A percentile compares a stretch with the other conserved stretches of the same genome.
Evolutionary conservation across 1,140 invertebrate species (phyloP).

Genomic region (Solenopsis fugax): DNA sequence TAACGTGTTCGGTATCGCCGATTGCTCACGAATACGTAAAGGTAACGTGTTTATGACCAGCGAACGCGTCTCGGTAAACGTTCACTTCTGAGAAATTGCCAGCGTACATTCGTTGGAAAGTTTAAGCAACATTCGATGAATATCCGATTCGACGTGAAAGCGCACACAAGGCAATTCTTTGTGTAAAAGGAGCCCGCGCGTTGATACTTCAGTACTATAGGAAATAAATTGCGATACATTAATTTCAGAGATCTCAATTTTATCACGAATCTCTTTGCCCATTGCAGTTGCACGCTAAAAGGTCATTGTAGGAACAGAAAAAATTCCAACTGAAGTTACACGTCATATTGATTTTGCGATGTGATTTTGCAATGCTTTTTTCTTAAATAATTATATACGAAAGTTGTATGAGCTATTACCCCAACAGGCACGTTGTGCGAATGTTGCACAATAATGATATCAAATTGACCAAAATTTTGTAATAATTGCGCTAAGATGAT

Average conservation of each 20-base stretch:
- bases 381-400: neutral
- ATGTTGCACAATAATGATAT: too few relatives aligned
- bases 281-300: neutral
- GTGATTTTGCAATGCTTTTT: neutral
- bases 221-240: slow-evolving; percentile 3
- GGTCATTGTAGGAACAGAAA: neutral
- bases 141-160: slow-evolving; percentile 39
- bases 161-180: slow-evolving; percentile 15
- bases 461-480: too few relatives aligned
- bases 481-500: too few relatives aligned
- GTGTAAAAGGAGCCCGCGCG: neutral
- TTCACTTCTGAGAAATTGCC: slow-evolving; percentile 5
- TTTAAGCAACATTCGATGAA: slow-evolving; percentile 39
- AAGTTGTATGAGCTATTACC: too few relatives aligned
- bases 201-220: neutral
- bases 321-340: neutral
- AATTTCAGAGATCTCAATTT: neutral
- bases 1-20: neutral
- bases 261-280: neutral
- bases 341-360: neutral
- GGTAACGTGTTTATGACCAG: neutral
- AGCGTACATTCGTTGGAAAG: slow-evolving; percentile 39
- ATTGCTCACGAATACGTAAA: slow-evolving; percentile 4
- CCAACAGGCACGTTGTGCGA: too few relatives aligned
- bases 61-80: neutral